A percentile compares a stretch with the other conserved stretches of the same genome.
These are phyloP conservation scores for Apodemia duryi DNA, from an alignment of 2,888 invertebrate species.

Conservation along the genomic window DNA sequence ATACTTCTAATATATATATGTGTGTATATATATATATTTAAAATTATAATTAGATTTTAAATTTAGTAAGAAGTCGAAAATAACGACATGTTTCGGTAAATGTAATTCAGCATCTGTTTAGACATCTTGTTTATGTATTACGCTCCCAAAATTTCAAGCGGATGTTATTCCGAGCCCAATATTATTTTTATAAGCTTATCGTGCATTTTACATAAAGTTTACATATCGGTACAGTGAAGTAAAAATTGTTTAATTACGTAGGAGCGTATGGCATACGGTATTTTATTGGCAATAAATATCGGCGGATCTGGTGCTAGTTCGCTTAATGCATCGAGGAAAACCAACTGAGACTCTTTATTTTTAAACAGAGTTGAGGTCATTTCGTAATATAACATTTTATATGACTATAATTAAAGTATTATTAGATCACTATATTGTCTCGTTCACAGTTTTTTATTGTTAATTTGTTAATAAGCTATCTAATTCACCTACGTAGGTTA, in stretches of 20 bases:
- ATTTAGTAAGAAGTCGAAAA: conserved; percentile 3
- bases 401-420: conserved; percentile 3
- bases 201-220: conserved; percentile 11
- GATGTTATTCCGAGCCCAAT: conserved; percentile 59
- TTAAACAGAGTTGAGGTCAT: conserved; percentile 53
- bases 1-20: too few relatives aligned
- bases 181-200: conserved; percentile 43
- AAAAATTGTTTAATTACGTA: conserved; percentile 48
- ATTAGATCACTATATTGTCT: background rate
- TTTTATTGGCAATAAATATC: conserved; percentile 72
- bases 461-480: too few relatives aligned
- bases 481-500: too few relatives aligned
- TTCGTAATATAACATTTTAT: conserved; percentile 34
- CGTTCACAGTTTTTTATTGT: too few relatives aligned
- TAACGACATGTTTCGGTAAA: conserved; percentile 8
- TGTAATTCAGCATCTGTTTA: conserved; percentile 50
- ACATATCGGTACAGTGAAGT: conserved; percentile 22
- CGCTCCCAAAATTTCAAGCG: conserved; percentile 52
- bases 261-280: conserved; percentile 39
- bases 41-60: background rate
- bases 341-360: conserved; percentile 50
- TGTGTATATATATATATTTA: too few relatives aligned
- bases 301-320: conserved; percentile 53
- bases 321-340: conserved; percentile 39
- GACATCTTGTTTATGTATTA: conserved; percentile 57